A percentile compares a stretch with the other conserved stretches of the same genome.
phyloP scores from a whole-genome alignment of 1,140 invertebrate genomes.

The Scaptomyza hsui region DNA sequence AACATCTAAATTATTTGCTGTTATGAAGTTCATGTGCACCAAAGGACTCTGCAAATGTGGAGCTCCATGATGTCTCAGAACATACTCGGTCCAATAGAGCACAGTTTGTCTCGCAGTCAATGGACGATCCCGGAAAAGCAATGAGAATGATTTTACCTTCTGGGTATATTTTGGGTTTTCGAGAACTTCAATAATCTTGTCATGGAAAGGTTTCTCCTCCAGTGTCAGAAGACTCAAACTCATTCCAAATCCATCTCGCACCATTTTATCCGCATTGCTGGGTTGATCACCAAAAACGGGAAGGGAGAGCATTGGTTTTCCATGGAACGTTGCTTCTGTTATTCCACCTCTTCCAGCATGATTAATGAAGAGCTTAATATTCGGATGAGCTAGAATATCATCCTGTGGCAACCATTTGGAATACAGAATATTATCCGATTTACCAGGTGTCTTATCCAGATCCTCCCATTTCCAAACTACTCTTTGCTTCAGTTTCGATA shows the following conservation, averaged over 20 bases:
- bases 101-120: slow-evolving; percentile 73
- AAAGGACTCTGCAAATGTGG: slow-evolving; percentile 60
- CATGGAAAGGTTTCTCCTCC: slow-evolving; percentile 83
- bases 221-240: slow-evolving; percentile 82
- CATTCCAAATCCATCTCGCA: slow-evolving; percentile 53
- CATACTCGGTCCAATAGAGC: slow-evolving; percentile 84
- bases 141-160: slow-evolving; percentile 41
- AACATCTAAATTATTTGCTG: slow-evolving; percentile 55
- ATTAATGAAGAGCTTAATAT: slow-evolving; percentile 88
- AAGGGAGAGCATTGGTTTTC: slow-evolving; percentile 85
- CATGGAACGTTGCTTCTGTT: slow-evolving; percentile 84
- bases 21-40: slow-evolving; percentile 77
- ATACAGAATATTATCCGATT: slow-evolving; percentile 85
- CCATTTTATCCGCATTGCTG: slow-evolving; percentile 47
- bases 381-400: slow-evolving; percentile 85
- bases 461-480: slow-evolving; percentile 85
- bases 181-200: slow-evolving; percentile 43
- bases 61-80: slow-evolving; percentile 84
- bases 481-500: slow-evolving; percentile 82
- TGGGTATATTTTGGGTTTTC: slow-evolving; percentile 52
- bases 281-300: slow-evolving; percentile 84
- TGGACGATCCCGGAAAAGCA: slow-evolving; percentile 71
- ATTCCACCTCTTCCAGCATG: slow-evolving; percentile 87
- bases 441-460: slow-evolving; percentile 64
- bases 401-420: slow-evolving; percentile 86